phyloP scores from a whole-genome alignment of 2,888 invertebrate genomes.

The Cephus spinipes region DNA sequence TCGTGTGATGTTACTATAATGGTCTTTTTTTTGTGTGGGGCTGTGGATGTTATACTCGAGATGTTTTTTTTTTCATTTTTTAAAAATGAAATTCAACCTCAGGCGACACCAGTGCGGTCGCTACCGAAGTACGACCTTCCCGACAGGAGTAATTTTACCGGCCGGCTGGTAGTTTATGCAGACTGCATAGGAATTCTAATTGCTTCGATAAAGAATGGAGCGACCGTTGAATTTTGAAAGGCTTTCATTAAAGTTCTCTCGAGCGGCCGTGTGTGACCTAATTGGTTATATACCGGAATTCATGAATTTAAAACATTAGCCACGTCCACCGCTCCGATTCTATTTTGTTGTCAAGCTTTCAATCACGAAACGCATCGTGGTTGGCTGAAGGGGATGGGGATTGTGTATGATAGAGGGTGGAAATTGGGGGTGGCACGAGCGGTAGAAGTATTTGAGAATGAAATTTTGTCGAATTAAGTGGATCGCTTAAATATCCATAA shows the following conservation, averaged over 20 bases:
- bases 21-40: neutral
- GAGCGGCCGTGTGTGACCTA: slow-evolving; percentile 47
- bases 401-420: too few species aligned
- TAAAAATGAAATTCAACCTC: neutral
- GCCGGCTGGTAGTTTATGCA: slow-evolving; percentile 19
- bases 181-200: slow-evolving; percentile 39
- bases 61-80: neutral
- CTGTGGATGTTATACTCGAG: neutral
- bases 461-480: neutral
- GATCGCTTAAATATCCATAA: neutral
- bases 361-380: slow-evolving; percentile 5
- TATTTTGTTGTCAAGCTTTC: neutral
- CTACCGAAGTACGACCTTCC: neutral
- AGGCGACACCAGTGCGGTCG: neutral
- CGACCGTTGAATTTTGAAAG: slow-evolving; percentile 53
- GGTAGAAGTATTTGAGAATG: too few species aligned
- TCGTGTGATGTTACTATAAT: too few species aligned
- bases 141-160: neutral
- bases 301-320: slow-evolving; percentile 51
- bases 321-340: slow-evolving; percentile 4
- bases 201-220: slow-evolving; percentile 51
- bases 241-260: slow-evolving; percentile 50
- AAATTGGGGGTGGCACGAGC: neutral
- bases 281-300: slow-evolving; percentile 55
- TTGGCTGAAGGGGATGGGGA: neutral